Conservation (phyloP, 2,797 vertebrate species). For the Sebastes taczanowskii region DNA sequence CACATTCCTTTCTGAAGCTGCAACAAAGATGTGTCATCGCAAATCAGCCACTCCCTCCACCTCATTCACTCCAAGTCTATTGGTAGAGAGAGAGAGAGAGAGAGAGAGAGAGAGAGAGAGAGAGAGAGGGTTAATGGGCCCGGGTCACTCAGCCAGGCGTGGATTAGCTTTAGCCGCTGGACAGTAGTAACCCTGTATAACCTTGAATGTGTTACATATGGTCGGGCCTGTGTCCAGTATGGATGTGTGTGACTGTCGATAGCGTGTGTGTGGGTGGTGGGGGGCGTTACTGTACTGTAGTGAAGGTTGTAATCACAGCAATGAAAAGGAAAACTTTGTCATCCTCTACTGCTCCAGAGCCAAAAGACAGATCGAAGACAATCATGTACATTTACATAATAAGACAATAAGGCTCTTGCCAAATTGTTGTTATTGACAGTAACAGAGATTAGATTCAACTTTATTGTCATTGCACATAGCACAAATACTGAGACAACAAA, state of each 20-base stretch:
- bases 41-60: constrained; percentile 23
- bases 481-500: too few species aligned
- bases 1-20: constrained; percentile 46
- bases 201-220: constrained; percentile 27
- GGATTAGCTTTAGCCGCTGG: constrained; percentile 40
- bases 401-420: neutral
- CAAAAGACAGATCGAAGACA: neutral
- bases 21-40: constrained; percentile 29
- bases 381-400: neutral
- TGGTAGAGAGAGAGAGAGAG: neutral
- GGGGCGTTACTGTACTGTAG: neutral
- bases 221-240: neutral
- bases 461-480: neutral
- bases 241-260: neutral
- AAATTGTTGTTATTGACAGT: neutral
- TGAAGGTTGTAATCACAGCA: neutral
- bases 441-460: neutral
- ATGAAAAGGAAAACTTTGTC: neutral
- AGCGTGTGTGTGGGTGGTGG: neutral
- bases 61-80: neutral
- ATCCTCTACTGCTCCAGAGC: neutral
- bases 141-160: constrained; percentile 11
- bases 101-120: neutral
- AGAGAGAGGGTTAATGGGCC: constrained; percentile 40
- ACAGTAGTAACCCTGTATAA: constrained; percentile 20